Evolutionary conservation across 1,140 invertebrate species (phyloP), one percentile per base, ranked within the genome.

Genomic region (Drosophila nannoptera): DNA sequence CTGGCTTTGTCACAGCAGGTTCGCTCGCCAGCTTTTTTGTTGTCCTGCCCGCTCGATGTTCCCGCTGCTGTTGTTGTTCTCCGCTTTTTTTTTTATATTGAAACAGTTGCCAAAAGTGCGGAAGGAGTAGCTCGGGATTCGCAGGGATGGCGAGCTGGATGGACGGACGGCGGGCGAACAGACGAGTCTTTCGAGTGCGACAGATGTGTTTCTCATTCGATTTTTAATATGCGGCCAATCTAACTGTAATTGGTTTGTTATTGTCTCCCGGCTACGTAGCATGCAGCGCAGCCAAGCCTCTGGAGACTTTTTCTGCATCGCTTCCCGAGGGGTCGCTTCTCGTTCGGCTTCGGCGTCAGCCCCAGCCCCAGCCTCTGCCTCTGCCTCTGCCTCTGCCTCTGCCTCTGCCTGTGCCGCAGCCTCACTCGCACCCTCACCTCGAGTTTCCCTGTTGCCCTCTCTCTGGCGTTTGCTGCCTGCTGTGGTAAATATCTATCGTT

Each of bases 211-310:
- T 88, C 87, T 88, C 87, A 89, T 89, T 89, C 84, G 82, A 88
- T 88, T 89, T 88, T 89, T 89, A 89, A 89, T 89, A 89, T 89
- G 87, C 83, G 87, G 87, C 87, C 87, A 89, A 89, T 88, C 87
- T 89, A 89, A 88, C 76, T 84, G 81, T 89, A 89, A 89, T 89
- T 89, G 87, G 87, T 89, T 88, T 88, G 87, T 88, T 88, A 88
- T 88, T 88, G 87, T 87, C 75, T 86, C 66, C 77, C 73, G 69
- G 76, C 53, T 69, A 55, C 48, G 59, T 35, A 32, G 35, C 36
- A 46, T 36, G 78, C 40, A 58, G 48, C 31, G 73, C 22, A 50
- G 76, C 31, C 9, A 67, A 74, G 66, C 73, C 75, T 78, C 73
- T 67, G 73, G 75, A 75, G 76, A 75, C 73, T 62, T 67, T 75